phyloP scores from a whole-genome alignment of 1,140 invertebrate genomes.

The Drosophila repleta region DNA sequence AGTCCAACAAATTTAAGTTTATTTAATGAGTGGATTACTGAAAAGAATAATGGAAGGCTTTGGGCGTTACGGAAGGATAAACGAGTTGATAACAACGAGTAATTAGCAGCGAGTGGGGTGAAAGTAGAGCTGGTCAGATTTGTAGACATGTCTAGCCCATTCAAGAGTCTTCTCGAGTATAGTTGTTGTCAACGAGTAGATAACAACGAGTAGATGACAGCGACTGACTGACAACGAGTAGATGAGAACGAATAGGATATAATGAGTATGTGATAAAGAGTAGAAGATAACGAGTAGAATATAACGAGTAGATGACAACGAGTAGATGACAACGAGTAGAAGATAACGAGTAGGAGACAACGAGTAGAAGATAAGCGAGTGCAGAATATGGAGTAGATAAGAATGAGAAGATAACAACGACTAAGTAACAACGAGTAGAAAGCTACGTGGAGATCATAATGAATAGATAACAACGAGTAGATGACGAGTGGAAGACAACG shows the following conservation, averaged over 20 bases:
- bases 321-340: too few species aligned
- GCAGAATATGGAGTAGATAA: too few species aligned
- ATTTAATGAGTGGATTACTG: too few species aligned
- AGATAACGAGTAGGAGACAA: too few species aligned
- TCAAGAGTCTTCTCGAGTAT: too few species aligned
- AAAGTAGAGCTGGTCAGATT: too few species aligned
- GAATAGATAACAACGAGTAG: background rate
- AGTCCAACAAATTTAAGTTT: background rate
- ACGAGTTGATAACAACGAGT: background rate
- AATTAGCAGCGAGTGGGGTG: background rate
- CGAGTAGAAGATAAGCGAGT: too few species aligned
- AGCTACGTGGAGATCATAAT: background rate
- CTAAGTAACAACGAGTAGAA: too few species aligned
- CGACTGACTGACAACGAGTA: background rate
- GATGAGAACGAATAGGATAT: too few species aligned
- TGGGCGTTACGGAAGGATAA: background rate
- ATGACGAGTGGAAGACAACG: background rate
- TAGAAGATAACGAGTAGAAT: background rate
- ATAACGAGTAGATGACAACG: too few species aligned
- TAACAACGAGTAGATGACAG: background rate
- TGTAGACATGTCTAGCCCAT: too few species aligned
- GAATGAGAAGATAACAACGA: too few species aligned
- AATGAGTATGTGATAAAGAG: background rate
- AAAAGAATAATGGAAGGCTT: background rate
- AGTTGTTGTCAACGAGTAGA: slow-evolving; percentile 1